phyloP scores from a whole-genome alignment of 1,140 invertebrate genomes.

The Capitella teleta region DNA sequence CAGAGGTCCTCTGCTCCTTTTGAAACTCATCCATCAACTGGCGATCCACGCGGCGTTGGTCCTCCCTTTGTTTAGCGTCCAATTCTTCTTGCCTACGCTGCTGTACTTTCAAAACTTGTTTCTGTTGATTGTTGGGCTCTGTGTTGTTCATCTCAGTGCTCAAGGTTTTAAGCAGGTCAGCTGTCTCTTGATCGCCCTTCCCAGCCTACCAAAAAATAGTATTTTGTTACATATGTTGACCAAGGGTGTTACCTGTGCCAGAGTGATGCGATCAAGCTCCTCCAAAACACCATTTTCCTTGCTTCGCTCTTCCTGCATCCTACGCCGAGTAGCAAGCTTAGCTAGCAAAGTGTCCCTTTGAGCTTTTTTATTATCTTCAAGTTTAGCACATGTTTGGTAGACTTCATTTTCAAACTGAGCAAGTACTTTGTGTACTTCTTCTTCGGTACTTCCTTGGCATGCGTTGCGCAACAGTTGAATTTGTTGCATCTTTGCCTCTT shows the following conservation, averaged over 20 bases:
- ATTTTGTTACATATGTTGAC: neutral
- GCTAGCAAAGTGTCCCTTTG: slow-evolving; percentile 27
- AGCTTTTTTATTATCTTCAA: slow-evolving; percentile 16
- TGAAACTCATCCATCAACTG: slow-evolving; percentile 19
- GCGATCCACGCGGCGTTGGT: slow-evolving; percentile 15
- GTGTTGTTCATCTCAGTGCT: too few species aligned
- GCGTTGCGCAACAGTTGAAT: neutral
- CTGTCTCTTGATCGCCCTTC: too few species aligned
- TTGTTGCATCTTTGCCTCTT: neutral
- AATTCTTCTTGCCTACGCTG: too few species aligned
- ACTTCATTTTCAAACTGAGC: slow-evolving; percentile 19
- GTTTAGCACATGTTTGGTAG: slow-evolving; percentile 9
- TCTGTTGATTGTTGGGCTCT: too few species aligned
- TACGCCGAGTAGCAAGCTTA: slow-evolving; percentile 30
- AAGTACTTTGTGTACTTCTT: slow-evolving; percentile 25
- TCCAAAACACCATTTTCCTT: slow-evolving; percentile 28
- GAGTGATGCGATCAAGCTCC: slow-evolving; percentile 30
- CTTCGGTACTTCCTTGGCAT: neutral
- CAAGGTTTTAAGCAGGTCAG: too few species aligned
- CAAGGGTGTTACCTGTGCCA: slow-evolving; percentile 21
- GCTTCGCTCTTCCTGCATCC: slow-evolving; percentile 28
- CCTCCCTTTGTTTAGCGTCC: neutral
- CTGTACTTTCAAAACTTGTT: too few species aligned
- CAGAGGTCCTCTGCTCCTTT: slow-evolving; percentile 13
- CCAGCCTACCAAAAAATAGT: neutral